These are phyloP conservation scores for Pyrrhosoma nymphula DNA, from an alignment of 2,888 invertebrate genomes.

Conservation along the genomic window DNA sequence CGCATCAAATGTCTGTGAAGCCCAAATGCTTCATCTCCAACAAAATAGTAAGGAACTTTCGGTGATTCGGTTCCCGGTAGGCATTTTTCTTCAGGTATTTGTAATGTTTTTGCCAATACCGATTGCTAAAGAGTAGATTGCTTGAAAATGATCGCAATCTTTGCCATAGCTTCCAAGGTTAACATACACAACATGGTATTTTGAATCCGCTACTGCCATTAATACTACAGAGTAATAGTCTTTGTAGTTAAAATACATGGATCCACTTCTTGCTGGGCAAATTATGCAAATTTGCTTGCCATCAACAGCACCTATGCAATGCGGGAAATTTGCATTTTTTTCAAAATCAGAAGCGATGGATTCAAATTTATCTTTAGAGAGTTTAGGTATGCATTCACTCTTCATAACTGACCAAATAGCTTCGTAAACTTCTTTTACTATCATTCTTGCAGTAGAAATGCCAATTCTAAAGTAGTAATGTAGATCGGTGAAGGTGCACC, in stretches of 20 bases:
- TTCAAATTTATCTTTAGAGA: not conserved
- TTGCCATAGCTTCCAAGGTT: not conserved
- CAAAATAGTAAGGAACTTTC: not conserved
- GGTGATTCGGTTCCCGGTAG: not conserved
- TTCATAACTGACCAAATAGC: constrained; percentile 74
- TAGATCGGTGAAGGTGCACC: not conserved
- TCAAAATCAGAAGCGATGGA: constrained; percentile 72
- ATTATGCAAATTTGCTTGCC: constrained; percentile 73
- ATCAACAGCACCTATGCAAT: constrained; percentile 73
- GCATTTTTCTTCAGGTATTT: not conserved
- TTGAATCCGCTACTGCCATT: constrained; percentile 72
- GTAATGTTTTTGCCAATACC: not conserved
- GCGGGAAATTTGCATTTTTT: constrained; percentile 72
- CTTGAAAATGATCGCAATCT: not conserved
- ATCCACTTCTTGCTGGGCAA: constrained; percentile 72
- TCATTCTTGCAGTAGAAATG: constrained; percentile 73
- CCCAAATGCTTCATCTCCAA: constrained; percentile 2
- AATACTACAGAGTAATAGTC: constrained; percentile 71
- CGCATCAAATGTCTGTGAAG: not conserved
- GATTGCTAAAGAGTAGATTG: not conserved
- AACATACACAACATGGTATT: constrained; percentile 69
- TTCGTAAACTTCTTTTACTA: constrained; percentile 74
- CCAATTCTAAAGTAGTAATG: constrained; percentile 73
- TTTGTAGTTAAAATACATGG: constrained; percentile 74
- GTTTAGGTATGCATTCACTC: not conserved